Percentiles rank a stretch among this genome's conserved stretches.
Conservation (phyloP, 2,888 invertebrate species). For the Caenorhabditis sp. region DNA sequence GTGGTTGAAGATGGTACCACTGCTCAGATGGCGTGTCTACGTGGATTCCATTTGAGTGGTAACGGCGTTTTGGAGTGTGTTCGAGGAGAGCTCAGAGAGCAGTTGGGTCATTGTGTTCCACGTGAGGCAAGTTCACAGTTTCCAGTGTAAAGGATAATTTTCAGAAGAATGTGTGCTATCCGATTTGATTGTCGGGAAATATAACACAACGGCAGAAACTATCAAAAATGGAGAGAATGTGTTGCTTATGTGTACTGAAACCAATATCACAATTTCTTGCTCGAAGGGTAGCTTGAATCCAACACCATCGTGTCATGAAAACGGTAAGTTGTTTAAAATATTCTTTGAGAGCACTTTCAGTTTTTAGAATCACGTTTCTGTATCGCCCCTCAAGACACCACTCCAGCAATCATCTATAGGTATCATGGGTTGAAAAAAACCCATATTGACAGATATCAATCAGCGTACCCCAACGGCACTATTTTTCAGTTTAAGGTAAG, state of each 20-base stretch:
- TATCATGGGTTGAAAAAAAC: conserved; percentile 68
- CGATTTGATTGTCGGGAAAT: conserved; percentile 65
- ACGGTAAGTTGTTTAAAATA: conserved; percentile 46
- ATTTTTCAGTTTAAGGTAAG: conserved; percentile 80
- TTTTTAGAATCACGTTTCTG: conserved; percentile 69
- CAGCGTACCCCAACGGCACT: conserved; percentile 82
- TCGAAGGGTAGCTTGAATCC: conserved; percentile 67
- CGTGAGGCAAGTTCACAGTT: conserved; percentile 55
- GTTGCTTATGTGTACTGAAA: conserved; percentile 59
- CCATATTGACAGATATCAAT: conserved; percentile 71
- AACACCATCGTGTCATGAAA: conserved; percentile 69
- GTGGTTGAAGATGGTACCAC: conserved; percentile 74
- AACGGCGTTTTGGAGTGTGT: conserved; percentile 76
- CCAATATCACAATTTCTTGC: conserved; percentile 68
- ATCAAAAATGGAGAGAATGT: conserved; percentile 67
- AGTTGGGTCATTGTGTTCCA: conserved; percentile 78
- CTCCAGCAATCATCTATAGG: conserved; percentile 74
- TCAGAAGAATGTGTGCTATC: conserved; percentile 71
- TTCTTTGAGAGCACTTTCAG: not conserved
- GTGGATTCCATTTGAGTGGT: conserved; percentile 72
- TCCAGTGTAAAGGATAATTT: not conserved
- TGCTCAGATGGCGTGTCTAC: conserved; percentile 73
- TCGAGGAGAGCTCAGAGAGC: conserved; percentile 71
- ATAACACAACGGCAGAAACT: conserved; percentile 56
- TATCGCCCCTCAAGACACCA: conserved; percentile 73